phyloP scores from a whole-genome alignment of 2,888 invertebrate genomes.

The Leucophenga maculata region DNA sequence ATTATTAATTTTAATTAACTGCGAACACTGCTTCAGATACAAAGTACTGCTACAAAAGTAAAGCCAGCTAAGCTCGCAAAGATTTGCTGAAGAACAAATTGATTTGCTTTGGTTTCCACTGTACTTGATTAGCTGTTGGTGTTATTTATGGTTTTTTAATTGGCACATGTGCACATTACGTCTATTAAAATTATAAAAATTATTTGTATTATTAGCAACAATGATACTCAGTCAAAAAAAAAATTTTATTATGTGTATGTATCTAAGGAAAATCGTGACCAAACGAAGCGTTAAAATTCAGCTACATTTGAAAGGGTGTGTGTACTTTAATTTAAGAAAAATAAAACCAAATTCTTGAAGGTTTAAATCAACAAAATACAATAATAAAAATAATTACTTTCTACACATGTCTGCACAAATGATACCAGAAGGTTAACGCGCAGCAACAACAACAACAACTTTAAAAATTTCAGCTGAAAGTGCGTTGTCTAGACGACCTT shows the following conservation, averaged over 20 bases:
- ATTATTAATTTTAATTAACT: constrained; percentile 12
- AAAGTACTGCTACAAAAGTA: no score
- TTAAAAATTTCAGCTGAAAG: no score
- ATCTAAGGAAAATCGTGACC: no score
- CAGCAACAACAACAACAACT: no score
- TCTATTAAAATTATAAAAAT: background rate
- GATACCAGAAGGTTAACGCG: no score
- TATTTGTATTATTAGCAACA: background rate
- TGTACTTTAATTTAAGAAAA: background rate
- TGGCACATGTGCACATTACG: constrained; percentile 12
- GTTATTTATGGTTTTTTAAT: constrained; percentile 20
- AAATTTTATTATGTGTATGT: background rate
- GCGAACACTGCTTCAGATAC: background rate
- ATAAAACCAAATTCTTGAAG: background rate
- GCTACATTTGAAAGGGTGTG: constrained; percentile 5
- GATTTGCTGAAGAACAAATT: no score
- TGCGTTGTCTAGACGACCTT: no score
- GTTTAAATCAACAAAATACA: background rate
- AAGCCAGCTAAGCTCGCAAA: no score
- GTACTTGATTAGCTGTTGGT: no score
- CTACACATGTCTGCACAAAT: background rate
- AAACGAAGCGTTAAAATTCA: background rate
- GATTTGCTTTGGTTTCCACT: no score
- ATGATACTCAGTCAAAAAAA: background rate
- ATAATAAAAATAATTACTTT: constrained; percentile 2